Base-by-base conservation (phyloP, 2,113 vertebrate genomes). In the Xiphias gladius region DNA sequence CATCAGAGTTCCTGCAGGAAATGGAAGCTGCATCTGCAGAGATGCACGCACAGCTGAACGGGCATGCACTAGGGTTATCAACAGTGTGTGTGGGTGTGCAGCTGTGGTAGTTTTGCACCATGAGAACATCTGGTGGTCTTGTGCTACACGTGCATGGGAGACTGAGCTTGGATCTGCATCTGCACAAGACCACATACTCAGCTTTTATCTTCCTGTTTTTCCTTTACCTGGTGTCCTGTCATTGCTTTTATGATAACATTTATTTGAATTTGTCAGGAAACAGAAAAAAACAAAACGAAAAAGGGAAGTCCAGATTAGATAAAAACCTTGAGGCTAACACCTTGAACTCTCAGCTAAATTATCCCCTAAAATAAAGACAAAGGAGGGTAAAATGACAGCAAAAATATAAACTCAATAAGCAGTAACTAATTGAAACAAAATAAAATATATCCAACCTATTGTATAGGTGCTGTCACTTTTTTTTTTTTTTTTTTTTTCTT, bases 1-100 rank as follows among this genome's bases (percentile, higher is more conserved):
- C 57, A 24, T 54, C 14, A 19, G 20, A 68, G 80, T 75, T 87
- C 32, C 80, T 84, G 85, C 89, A 90, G 88, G 89, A 91, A 90
- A 78, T 86, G 50, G 78, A 86, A 76, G 41, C 16, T 84, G 80
- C 85, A 64, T 82, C 67, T 92, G 92, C 86, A 91, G 76, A 74
- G 66, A 63, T 77, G 80, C 76, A 69, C 12, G 30, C 82, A 72
- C 70, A 28, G 26, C 59, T 12, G 24, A n/a, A 59, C 24, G 30
- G 41, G 22, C 48, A 66, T 16, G 24, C 62, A 20, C 5, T 13
- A 37, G 32, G 37, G 7, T 68, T 57, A 52, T 66, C 50, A 52
- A 16, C 61, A 26, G 13, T 5, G 14, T 54, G 30, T 65, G 37
- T 52, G 48, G 30, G 22, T 2, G 19, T 52, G 20, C 30, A 14